A percentile compares a stretch with the other conserved stretches of the same genome.
These are phyloP conservation scores for Bagarius yarrelli DNA, from an alignment of 2,113 vertebrate species.

Conservation along the genomic window DNA sequence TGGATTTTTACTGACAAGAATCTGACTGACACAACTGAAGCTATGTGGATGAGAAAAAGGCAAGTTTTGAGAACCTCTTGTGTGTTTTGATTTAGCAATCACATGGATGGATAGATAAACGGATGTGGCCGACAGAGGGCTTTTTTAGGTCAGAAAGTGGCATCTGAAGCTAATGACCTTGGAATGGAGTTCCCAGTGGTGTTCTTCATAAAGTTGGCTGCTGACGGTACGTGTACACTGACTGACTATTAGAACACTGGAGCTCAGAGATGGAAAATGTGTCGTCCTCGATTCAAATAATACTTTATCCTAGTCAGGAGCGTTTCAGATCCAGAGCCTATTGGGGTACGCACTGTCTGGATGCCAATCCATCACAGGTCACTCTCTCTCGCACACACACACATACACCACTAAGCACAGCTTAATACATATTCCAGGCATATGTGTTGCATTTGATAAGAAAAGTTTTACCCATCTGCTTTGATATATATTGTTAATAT, in stretches of 20 bases:
- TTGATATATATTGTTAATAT: no score
- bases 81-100: constrained; percentile 65
- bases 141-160: constrained; percentile 71
- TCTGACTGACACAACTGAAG: constrained; percentile 60
- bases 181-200: constrained; percentile 66
- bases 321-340: not conserved
- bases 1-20: constrained; percentile 57
- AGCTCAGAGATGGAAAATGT: constrained; percentile 51
- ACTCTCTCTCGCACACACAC: not conserved
- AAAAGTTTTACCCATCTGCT: no score
- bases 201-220: constrained; percentile 69
- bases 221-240: constrained; percentile 68
- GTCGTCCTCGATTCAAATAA: not conserved
- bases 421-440: no score
- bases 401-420: not conserved
- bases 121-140: constrained; percentile 51
- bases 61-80: not conserved
- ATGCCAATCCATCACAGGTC: not conserved
- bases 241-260: constrained; percentile 69
- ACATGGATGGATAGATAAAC: constrained; percentile 36
- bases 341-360: not conserved
- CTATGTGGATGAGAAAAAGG: constrained; percentile 8
- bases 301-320: not conserved
- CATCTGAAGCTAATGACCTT: constrained; percentile 76
- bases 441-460: no score